These are phyloP conservation scores for Acinonyx jubatus DNA, from an alignment of 2,113 vertebrate species.

Conservation along the genomic window DNA sequence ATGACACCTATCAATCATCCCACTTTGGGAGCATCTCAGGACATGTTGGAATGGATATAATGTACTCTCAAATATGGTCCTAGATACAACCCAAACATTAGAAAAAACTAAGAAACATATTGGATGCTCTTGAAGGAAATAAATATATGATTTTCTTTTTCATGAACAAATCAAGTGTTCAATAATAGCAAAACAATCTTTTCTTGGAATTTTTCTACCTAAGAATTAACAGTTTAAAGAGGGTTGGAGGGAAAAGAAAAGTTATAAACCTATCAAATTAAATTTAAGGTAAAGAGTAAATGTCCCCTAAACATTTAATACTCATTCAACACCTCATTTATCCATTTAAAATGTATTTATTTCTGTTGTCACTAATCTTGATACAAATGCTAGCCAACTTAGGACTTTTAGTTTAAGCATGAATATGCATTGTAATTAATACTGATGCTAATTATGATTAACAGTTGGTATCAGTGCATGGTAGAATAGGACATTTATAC, in stretches of 20 bases:
- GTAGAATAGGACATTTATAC: not conserved
- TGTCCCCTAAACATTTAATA: not conserved
- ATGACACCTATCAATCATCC: not conserved
- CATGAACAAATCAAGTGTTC: not conserved
- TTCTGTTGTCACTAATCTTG: not conserved
- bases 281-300: slow-evolving; percentile 46
- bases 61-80: not conserved
- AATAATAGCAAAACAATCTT: not conserved
- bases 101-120: not conserved
- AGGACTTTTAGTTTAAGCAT: not conserved
- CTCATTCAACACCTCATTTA: not conserved
- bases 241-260: not conserved
- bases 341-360: slow-evolving; percentile 45
- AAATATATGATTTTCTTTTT: slow-evolving; percentile 25
- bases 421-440: not conserved
- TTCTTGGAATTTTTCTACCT: slow-evolving; percentile 23
- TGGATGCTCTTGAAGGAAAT: not conserved
- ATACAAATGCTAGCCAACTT: not conserved
- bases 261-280: not conserved
- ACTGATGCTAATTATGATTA: not conserved
- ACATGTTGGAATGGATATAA: not conserved
- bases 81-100: not conserved
- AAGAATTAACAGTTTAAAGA: not conserved
- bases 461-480: not conserved
- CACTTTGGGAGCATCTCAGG: not conserved